phyloP scores from a whole-genome alignment of 2,888 invertebrate genomes.

The Schrankia costaestrigalis region DNA sequence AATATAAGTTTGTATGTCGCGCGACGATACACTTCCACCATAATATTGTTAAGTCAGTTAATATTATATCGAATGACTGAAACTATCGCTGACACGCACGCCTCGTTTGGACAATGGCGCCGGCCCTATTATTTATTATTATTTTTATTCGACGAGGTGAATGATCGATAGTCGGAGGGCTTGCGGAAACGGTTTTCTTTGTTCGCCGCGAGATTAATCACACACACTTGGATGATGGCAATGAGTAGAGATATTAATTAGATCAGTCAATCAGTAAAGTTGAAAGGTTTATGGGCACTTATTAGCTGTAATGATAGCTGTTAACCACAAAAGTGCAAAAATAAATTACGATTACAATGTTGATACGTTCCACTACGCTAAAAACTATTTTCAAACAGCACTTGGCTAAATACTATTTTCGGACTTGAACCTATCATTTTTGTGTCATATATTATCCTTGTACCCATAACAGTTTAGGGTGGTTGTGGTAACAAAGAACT shows the following conservation, averaged over 20 bases:
- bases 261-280: slow-evolving; percentile 41
- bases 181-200: slow-evolving; percentile 70
- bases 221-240: slow-evolving; percentile 62
- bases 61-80: slow-evolving; percentile 42
- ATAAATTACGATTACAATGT: no score
- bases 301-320: slow-evolving; percentile 1
- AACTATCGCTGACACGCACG: slow-evolving; percentile 69
- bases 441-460: no score
- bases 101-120: slow-evolving; percentile 67
- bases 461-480: no score
- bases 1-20: slow-evolving; percentile 30
- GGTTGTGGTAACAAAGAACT: no score
- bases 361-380: no score
- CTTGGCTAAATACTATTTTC: no score
- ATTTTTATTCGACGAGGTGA: slow-evolving; percentile 74
- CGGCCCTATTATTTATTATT: slow-evolving; percentile 73
- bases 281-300: slow-evolving; percentile 12
- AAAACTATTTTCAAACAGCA: no score
- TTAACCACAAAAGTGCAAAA: no score
- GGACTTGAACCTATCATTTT: no score
- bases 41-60: slow-evolving; percentile 39
- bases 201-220: slow-evolving; percentile 74
- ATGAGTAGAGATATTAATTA: slow-evolving; percentile 68
- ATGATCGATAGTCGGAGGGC: slow-evolving; percentile 73
- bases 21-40: slow-evolving; percentile 17